Base-by-base conservation (phyloP, 2,113 vertebrate species). In the Romanogobio albipinnatus region DNA sequence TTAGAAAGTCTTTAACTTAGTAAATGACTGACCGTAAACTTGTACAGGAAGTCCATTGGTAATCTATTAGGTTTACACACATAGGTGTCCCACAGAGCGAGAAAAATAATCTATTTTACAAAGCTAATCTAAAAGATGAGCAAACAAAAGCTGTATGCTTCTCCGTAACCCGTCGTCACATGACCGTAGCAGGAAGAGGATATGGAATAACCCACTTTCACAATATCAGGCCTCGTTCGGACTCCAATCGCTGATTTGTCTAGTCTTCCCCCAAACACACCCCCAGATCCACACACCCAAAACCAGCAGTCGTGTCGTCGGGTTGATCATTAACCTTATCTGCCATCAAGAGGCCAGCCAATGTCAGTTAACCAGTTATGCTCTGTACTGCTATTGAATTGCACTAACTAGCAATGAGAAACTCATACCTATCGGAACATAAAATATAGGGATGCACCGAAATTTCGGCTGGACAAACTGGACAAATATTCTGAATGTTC, bases 251-350 rank as follows among this genome's bases (percentile, higher is more conserved):
- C 84, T 51, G 71, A 86, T 86, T 39, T 86, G 84, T 75, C 43
- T 82, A 76, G 89, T 88, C 86, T 66, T 73, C 61, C 36, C 76
- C 49, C n/a, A 78, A 36, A 43, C 85, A 88, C 64, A 79, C 43
- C 81, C 17, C 24, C 71, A 68, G 45, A 81, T 45, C 79, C 78
- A 83, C 74, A 87, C 15, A 81, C 86, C 53, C 19, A 79, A 43
- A 76, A 51, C 53, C 61, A 59, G 84, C 85, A 73, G 78, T 84
- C 39, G n/a, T 81, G 80, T 79, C 76, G 39, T 77, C 68, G 53
- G 77, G 73, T 9, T 86, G 89, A 90, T 94, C 19, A 95, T 94
- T 95, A 94, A 95, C 74, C 79, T 9, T 4, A 71, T 2, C 49
- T 64, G 36, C 36, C 39, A 62, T 64, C 68, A 83, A 87, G 58